Evolutionary conservation across 1,140 invertebrate species (phyloP).

Genomic region (Drosophila kikkawai): DNA sequence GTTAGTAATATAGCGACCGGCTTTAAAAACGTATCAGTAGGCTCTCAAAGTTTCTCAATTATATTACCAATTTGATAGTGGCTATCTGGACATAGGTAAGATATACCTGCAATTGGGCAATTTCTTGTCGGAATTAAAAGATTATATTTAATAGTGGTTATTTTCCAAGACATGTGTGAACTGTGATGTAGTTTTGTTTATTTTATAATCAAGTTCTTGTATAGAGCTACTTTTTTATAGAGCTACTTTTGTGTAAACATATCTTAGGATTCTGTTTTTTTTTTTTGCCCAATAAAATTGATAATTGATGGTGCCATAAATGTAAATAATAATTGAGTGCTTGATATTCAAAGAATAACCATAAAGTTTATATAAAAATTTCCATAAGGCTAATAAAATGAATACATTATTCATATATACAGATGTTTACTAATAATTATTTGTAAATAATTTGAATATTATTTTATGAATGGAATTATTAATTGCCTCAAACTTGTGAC

Average conservation of each 20-base stretch:
- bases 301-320: not conserved
- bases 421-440: not conserved
- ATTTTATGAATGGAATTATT: not conserved
- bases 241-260: not conserved
- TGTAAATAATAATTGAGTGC: not conserved
- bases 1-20: constrained; percentile 47
- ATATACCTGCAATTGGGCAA: constrained; percentile 11
- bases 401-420: constrained; percentile 1
- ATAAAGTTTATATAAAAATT: not conserved
- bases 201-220: no score
- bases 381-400: not conserved
- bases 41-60: constrained; percentile 11
- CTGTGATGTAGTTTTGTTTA: no score
- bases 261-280: not conserved
- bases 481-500: not conserved
- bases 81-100: constrained; percentile 31
- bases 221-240: not conserved
- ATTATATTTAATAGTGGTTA: not conserved
- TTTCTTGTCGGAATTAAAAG: not conserved
- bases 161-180: not conserved
- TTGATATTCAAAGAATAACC: not conserved
- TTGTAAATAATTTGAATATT: not conserved
- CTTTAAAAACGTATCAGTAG: constrained; percentile 26
- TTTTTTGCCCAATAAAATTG: not conserved
- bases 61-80: constrained; percentile 6